Percentiles rank a stretch among this genome's conserved stretches.
phyloP scores from a whole-genome alignment of 2,797 vertebrate genomes.

The Orientallactaga sibirica region DNA sequence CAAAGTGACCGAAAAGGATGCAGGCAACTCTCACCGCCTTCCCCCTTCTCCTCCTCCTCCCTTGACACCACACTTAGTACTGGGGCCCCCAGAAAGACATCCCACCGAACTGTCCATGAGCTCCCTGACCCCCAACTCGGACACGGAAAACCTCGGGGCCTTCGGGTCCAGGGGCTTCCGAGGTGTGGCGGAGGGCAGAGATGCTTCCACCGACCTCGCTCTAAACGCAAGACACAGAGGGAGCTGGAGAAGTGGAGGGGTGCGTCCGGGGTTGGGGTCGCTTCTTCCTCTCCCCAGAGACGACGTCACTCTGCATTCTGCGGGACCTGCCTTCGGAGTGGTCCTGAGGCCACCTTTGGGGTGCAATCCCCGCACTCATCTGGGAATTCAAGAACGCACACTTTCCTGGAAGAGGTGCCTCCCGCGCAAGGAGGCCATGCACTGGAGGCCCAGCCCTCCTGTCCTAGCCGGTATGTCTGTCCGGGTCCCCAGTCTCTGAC shows the following conservation, averaged over 20 bases:
- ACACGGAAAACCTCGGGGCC: background rate
- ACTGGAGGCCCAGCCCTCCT: too few species aligned
- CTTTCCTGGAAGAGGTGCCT: background rate
- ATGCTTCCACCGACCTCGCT: background rate
- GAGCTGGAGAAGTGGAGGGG: background rate
- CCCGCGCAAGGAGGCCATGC: background rate
- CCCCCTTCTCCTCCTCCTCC: background rate
- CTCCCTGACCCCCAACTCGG: background rate
- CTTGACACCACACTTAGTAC: background rate
- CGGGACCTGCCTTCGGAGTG: background rate
- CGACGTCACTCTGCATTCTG: background rate
- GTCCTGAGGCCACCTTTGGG: background rate
- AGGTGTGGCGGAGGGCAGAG: background rate
- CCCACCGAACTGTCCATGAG: background rate
- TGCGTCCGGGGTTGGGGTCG: background rate
- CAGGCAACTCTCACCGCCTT: slow-evolving; percentile 1
- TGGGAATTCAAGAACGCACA: background rate
- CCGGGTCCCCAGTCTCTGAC: background rate
- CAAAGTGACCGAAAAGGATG: slow-evolving; percentile 18
- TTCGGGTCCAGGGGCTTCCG: background rate
- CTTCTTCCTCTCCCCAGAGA: background rate
- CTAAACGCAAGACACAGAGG: background rate
- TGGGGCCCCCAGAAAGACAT: background rate
- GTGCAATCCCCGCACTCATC: background rate
- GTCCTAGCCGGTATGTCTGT: background rate